Percentiles rank a stretch among this genome's conserved stretches.
Evolutionary conservation across 2,888 invertebrate species (phyloP).

Genomic region (Lycocerus yunnanus): DNA sequence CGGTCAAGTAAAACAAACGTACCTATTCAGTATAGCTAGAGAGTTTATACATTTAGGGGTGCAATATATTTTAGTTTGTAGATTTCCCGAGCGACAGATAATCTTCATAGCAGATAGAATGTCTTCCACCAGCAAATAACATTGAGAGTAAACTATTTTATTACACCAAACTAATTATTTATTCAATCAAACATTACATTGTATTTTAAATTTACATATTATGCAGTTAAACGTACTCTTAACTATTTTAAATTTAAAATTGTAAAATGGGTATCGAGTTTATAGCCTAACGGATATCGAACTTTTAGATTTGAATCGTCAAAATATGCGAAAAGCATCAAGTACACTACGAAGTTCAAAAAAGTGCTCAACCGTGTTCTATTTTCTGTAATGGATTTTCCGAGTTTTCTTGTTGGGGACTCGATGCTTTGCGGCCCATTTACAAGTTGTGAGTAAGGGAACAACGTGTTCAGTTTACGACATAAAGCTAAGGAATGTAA

Average conservation of each 20-base stretch:
- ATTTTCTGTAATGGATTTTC: conserved; percentile 20
- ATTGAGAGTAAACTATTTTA: not conserved
- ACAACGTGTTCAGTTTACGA: conserved; percentile 22
- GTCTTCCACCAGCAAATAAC: not conserved
- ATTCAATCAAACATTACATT: not conserved
- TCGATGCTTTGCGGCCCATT: conserved; percentile 5
- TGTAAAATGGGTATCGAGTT: not conserved
- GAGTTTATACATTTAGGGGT: conserved; percentile 8
- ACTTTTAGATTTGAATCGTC: not conserved
- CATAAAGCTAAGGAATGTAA: conserved; percentile 18
- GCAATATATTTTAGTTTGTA: conserved; percentile 25
- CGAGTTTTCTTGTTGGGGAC: conserved; percentile 17
- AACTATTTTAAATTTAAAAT: not conserved
- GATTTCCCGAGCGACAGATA: conserved; percentile 26
- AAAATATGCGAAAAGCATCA: conserved; percentile 8
- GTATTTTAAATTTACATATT: not conserved
- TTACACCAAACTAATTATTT: not conserved
- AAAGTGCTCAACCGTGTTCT: conserved; percentile 17
- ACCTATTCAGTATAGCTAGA: conserved; percentile 1
- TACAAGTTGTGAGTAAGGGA: conserved; percentile 11
- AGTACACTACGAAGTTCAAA: conserved; percentile 11
- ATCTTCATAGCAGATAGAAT: conserved; percentile 7
- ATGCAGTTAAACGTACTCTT: too few species aligned
- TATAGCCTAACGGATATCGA: not conserved
- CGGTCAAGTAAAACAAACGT: conserved; percentile 22